Evolutionary conservation across 2,888 invertebrate species (phyloP).

Genomic region (Thecophora atra): DNA sequence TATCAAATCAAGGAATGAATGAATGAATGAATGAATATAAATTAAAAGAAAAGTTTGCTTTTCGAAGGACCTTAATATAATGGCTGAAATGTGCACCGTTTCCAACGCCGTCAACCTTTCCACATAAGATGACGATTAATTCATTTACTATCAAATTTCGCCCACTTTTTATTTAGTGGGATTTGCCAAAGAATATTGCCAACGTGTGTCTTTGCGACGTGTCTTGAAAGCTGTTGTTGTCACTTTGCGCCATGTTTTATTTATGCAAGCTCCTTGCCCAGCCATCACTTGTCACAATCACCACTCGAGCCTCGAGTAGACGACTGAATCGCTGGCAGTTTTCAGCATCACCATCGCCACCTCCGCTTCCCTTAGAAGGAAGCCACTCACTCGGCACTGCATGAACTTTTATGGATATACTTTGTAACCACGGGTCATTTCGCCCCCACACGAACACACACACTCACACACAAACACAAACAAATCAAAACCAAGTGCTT

Average conservation of each 20-base stretch:
- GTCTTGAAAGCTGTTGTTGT: not conserved
- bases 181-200: not conserved
- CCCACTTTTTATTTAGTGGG: no score
- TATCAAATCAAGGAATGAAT: no score
- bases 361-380: not conserved
- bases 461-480: not conserved
- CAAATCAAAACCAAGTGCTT: not conserved
- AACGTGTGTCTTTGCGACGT: not conserved
- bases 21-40: no score
- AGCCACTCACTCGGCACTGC: no score
- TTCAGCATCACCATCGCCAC: not conserved
- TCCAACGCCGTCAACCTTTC: no score
- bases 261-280: not conserved
- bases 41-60: no score
- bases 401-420: no score
- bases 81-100: no score
- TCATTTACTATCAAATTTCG: no score
- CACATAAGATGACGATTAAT: no score
- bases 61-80: no score
- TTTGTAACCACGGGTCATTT: not conserved
- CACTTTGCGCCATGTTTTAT: not conserved
- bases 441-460: not conserved
- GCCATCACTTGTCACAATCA: slow-evolving; percentile 13
- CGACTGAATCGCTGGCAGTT: slow-evolving; percentile 25
- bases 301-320: slow-evolving; percentile 18